phyloP scores from a whole-genome alignment of 2,797 vertebrate species.

The Poeciliopsis paucimaculata region DNA sequence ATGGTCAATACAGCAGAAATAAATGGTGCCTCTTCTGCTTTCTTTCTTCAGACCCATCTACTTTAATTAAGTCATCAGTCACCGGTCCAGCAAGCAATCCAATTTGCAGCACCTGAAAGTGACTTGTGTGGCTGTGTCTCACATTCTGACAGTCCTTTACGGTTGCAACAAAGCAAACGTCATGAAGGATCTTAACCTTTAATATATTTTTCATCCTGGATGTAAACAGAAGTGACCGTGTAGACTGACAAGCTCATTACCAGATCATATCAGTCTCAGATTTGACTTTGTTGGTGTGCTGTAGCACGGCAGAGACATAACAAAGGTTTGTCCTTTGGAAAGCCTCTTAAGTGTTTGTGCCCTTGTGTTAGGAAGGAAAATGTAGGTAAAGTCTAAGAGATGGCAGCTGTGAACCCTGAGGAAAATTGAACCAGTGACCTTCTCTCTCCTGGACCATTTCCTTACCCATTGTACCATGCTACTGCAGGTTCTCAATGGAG shows the following conservation, averaged over 20 bases:
- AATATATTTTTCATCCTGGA: slow-evolving; percentile 39
- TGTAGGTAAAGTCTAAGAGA: slow-evolving; percentile 34
- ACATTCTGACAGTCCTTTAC: slow-evolving; percentile 21
- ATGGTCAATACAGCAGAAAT: slow-evolving; percentile 71
- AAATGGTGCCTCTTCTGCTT: slow-evolving; percentile 66
- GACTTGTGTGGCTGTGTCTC: slow-evolving; percentile 47
- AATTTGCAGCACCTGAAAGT: slow-evolving; percentile 65
- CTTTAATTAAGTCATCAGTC: slow-evolving; percentile 79
- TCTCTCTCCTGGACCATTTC: slow-evolving; percentile 72
- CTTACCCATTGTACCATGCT: slow-evolving; percentile 72
- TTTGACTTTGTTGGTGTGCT: slow-evolving; percentile 29
- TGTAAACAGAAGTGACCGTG: slow-evolving; percentile 42
- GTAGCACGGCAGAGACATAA: not conserved
- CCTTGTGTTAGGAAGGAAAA: slow-evolving; percentile 28
- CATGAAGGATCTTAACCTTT: slow-evolving; percentile 39
- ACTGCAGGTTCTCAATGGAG: slow-evolving; percentile 72
- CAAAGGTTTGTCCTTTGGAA: slow-evolving; percentile 29
- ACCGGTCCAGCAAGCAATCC: slow-evolving; percentile 71
- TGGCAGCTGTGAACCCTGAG: slow-evolving; percentile 38
- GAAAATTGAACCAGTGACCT: slow-evolving; percentile 75
- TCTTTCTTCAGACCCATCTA: slow-evolving; percentile 61
- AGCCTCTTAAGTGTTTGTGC: slow-evolving; percentile 14
- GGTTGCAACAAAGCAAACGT: slow-evolving; percentile 42
- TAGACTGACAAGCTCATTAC: slow-evolving; percentile 65
- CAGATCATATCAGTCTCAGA: slow-evolving; percentile 45